phyloP scores from a whole-genome alignment of 2,797 vertebrate genomes.

The Argyrosomus regius region DNA sequence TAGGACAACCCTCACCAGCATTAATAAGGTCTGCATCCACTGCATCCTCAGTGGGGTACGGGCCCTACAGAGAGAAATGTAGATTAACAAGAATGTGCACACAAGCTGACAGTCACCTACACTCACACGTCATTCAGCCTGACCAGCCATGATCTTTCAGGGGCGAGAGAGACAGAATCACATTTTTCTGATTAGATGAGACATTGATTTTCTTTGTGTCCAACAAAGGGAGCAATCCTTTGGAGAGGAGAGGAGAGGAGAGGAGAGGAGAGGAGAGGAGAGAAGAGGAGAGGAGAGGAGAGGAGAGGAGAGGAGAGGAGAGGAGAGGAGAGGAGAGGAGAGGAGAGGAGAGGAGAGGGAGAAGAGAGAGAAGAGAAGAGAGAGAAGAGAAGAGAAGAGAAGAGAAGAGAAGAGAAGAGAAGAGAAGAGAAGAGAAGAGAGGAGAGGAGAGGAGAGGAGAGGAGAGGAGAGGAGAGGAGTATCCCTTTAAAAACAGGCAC shows the following conservation, averaged over 20 bases:
- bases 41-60: conserved; percentile 91
- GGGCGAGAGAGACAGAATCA: conserved; percentile 63
- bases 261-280: not conserved
- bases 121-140: conserved; percentile 49
- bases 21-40: conserved; percentile 98
- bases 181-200: conserved; percentile 70
- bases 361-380: not conserved
- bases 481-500: conserved; percentile 41
- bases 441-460: not conserved
- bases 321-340: conserved; percentile 6
- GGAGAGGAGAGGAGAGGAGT: conserved; percentile 2
- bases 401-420: not conserved
- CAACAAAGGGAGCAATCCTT: conserved; percentile 61
- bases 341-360: conserved; percentile 8
- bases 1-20: conserved; percentile 87
- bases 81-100: conserved; percentile 39
- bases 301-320: conserved; percentile 6
- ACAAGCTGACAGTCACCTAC: conserved; percentile 9
- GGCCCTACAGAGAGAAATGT: conserved; percentile 87
- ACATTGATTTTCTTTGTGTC: conserved; percentile 74
- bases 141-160: conserved; percentile 53
- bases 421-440: not conserved
- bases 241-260: not conserved
- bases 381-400: not conserved
- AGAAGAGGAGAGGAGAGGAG: not conserved